Evolutionary conservation across 2,888 invertebrate genomes (phyloP).

Genomic region (Sympetrum striolatum): DNA sequence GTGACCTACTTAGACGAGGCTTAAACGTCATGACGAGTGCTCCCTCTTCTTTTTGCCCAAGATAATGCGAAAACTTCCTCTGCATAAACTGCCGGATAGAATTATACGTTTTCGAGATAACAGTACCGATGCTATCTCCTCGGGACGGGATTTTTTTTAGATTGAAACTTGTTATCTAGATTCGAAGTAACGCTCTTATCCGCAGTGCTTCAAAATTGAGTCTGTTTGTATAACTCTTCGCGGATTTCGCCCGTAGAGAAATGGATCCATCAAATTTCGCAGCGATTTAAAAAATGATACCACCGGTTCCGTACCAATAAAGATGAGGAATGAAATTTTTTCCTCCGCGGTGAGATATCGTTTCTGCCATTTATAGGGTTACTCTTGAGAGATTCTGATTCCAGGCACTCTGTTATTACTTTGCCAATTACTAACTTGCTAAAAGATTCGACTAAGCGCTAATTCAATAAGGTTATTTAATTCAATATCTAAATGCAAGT

Average conservation of each 20-base stretch:
- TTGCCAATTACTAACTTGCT: no score
- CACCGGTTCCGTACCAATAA: no score
- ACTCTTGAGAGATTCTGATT: no score
- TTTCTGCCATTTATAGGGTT: no score
- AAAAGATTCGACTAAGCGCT: no score
- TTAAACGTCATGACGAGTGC: neutral
- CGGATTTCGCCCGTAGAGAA: neutral
- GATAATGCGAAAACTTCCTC: neutral
- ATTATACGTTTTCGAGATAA: neutral
- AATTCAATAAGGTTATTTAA: no score
- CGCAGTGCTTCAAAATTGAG: neutral
- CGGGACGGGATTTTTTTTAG: neutral
- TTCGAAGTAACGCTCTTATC: neutral
- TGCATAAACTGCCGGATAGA: neutral
- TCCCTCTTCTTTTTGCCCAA: neutral
- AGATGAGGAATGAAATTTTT: no score
- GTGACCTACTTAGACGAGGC: neutral
- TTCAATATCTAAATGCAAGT: no score
- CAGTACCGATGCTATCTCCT: neutral
- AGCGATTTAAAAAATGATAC: no score
- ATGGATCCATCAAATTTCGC: neutral
- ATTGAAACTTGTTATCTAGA: neutral
- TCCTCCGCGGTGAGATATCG: no score
- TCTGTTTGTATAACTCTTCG: neutral
- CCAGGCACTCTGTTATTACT: no score